Evolutionary conservation across 2,888 invertebrate species (phyloP), one percentile per base, ranked within the genome.

Genomic region (Agriopis marginaria): DNA sequence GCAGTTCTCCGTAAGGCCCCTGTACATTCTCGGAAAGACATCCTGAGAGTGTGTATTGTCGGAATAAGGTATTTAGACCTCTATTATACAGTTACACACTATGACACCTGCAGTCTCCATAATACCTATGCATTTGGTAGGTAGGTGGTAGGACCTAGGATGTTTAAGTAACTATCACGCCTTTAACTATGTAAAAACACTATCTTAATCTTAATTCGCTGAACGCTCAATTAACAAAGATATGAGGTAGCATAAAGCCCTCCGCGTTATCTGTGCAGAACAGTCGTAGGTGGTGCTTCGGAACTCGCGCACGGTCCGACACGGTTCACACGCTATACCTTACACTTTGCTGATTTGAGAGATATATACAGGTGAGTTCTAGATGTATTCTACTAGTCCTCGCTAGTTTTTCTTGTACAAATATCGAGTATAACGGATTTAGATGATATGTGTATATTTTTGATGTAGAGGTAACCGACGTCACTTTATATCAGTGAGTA

Each of bases 151-250:
- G 45, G 12, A 3, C 45, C 45, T 10, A 12, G 45, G 45, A 45
- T 3, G 17, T 0, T 17, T 50, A 40, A 55, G 51, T 9, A 11
- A 32, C 17, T 51, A 55, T 40, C 53, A 4, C 14, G 14, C 14
- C 32, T 53, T 53, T 32, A 54, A 12, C 7, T 39, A 55, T 14
- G 9, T 40, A 14, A 40, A 55, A 14, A 55, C 9, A 42, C 17
- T 23, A 40, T 42, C 40, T 14, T n/a, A 65, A 70, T 70, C 65
- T 58, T 60, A 61, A 68, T 65, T 65, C 62, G 5, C 0, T 14
- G 51, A 42, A 66, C 69, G 69, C 65, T 9, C 61, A 49, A 70
- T 62, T 70, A 51, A 17, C 65, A 49, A 56, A 56, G 65, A 66
- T 70, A 65, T n/a, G 40, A 12, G 10, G 9, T 2, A 42, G 55